Percentiles rank a stretch among this genome's conserved stretches.
These are phyloP conservation scores for Cyphomyrmex costatus DNA, from an alignment of 1,140 invertebrate genomes.

Conservation along the genomic window DNA sequence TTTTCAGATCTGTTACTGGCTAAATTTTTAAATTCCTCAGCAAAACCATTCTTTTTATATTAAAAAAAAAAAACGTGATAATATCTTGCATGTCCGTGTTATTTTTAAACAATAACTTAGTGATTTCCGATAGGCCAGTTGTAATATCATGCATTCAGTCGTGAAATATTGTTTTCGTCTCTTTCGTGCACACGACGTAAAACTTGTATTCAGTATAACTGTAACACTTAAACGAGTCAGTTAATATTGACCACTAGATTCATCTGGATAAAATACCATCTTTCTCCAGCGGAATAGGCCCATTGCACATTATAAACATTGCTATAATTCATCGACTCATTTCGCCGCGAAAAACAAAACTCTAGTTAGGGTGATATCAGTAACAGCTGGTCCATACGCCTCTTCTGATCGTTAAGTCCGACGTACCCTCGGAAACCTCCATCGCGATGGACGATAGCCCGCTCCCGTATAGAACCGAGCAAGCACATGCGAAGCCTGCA, in stretches of 20 bases:
- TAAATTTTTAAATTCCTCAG: too few relatives aligned
- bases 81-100: not conserved
- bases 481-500: constrained; percentile 34
- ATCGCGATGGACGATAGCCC: constrained; percentile 56
- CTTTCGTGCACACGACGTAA: not conserved
- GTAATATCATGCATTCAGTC: too few relatives aligned
- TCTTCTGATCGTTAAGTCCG: constrained; percentile 32
- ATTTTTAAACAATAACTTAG: not conserved
- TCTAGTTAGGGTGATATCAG: constrained; percentile 32
- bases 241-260: not conserved
- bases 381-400: constrained; percentile 42
- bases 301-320: constrained; percentile 45
- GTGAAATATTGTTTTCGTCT: not conserved
- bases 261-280: not conserved
- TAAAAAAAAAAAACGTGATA: too few relatives aligned
- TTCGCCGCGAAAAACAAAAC: constrained; percentile 35
- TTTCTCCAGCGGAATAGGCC: not conserved
- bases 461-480: constrained; percentile 44
- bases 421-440: constrained; percentile 44
- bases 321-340: constrained; percentile 25
- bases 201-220: not conserved
- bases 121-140: not conserved
- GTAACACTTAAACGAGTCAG: not conserved
- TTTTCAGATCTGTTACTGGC: too few relatives aligned
- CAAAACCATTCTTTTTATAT: too few relatives aligned